Evolutionary conservation across 2,113 vertebrate genomes (phyloP), one percentile per base, ranked within the genome.

Genomic region (Phyllopteryx taeniolatus): DNA sequence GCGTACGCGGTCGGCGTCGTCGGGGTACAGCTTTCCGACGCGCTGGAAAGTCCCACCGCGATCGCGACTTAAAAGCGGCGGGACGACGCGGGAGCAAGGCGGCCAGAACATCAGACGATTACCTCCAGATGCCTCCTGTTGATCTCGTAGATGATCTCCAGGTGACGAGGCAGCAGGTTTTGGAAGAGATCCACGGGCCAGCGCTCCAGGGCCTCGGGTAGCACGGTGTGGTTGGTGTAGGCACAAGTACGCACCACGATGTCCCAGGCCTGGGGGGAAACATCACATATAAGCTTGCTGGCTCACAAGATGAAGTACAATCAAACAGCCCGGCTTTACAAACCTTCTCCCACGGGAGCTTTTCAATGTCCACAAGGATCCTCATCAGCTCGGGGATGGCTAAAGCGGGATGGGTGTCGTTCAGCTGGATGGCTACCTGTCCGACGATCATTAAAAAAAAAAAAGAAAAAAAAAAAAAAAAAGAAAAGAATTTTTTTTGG

Each of bases 371-470:
- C 67, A 97, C 80, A 75, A 97, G 90, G 60, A 96, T 86, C 79
- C 96, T 91, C 94, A 96, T 95, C 53, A 97, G 92, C 79, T 97
- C 95, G 0, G 96, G 96, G 83, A 97, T 96, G 75, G 95, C 95
- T 83, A 97, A 33, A 3, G 96, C 95, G 1, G 96, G 96, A 67
- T 97, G 96, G 1, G 96, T 98, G 79, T 97, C 95, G 19, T 98
- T 98, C 73, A 98, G 93, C 88, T 97, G 95, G 82, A 98, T 96
- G 75, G 96, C 95, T 46, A 98, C 96, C 96, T 97, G 82, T n/a
- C 70, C 13, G 67, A 4, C 43, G 35, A 39, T 39, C 35, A 39
- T 39, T 6, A 1, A 39, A 39, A 39, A 39, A 5, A 5, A 39
- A 39, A 5, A 39, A 39, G 5, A 39, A 3, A 39, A 39, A 39